phyloP scores from a whole-genome alignment of 2,888 invertebrate species.

The Unio pictorum region DNA sequence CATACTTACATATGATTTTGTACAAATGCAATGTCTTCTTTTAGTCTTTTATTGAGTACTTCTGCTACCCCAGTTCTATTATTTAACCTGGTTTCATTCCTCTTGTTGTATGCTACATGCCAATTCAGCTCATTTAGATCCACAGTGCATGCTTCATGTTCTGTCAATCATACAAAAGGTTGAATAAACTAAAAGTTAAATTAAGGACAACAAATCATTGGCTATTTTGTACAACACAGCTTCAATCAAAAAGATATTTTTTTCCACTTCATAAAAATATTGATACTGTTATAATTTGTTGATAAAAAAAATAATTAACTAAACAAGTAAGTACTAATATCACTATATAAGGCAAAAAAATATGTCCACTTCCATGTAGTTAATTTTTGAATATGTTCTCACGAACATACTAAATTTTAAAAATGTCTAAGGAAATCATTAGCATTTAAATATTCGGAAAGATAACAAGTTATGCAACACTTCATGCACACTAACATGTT shows the following conservation, averaged over 20 bases:
- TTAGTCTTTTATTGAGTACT: slow-evolving; percentile 60
- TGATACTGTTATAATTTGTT: not conserved
- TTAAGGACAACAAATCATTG: not conserved
- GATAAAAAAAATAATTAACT: not conserved
- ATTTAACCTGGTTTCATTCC: slow-evolving; percentile 56
- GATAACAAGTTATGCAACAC: too few relatives aligned
- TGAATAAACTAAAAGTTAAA: not conserved
- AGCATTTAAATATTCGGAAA: too few relatives aligned
- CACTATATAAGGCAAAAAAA: slow-evolving; percentile 1
- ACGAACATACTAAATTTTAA: not conserved
- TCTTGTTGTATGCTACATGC: slow-evolving; percentile 65
- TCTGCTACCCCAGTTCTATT: slow-evolving; percentile 59
- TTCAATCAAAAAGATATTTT: not conserved
- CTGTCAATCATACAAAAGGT: slow-evolving; percentile 36
- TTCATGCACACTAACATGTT: too few relatives aligned
- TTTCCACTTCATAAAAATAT: not conserved
- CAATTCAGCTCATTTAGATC: slow-evolving; percentile 69
- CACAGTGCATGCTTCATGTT: slow-evolving; percentile 68
- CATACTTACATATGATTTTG: slow-evolving; percentile 62
- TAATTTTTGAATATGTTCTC: not conserved
- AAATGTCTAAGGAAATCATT: too few relatives aligned
- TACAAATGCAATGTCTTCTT: slow-evolving; percentile 68
- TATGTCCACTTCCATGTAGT: not conserved
- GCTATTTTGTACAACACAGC: not conserved
- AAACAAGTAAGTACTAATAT: not conserved